phyloP scores from a whole-genome alignment of 1,140 invertebrate genomes.

The Calliphora vicina region DNA sequence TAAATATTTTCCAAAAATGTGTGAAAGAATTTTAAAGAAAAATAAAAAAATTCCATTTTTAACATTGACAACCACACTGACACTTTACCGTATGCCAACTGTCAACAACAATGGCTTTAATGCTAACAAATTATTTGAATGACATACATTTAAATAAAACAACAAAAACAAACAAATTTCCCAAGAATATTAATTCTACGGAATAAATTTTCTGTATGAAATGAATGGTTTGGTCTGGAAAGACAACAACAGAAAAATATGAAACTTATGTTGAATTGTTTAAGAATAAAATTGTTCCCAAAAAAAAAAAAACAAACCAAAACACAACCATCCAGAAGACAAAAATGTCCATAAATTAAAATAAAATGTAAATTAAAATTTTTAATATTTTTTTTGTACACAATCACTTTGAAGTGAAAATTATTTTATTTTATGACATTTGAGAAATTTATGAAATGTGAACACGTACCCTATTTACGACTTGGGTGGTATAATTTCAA shows the following conservation, averaged over 20 bases:
- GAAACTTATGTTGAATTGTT: no score
- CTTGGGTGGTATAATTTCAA: no score
- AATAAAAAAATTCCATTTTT: background rate
- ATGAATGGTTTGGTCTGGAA: background rate
- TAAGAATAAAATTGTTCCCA: background rate
- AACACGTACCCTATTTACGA: no score
- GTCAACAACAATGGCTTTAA: background rate
- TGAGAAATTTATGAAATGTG: background rate
- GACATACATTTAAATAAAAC: background rate
- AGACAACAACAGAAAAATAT: background rate
- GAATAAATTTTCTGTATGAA: background rate
- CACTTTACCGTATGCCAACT: conserved; percentile 1
- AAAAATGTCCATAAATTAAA: background rate
- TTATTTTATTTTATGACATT: background rate
- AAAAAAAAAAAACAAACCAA: background rate
- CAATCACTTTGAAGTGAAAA: background rate
- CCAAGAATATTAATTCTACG: background rate
- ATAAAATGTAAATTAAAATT: background rate
- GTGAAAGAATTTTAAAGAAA: background rate
- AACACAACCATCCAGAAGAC: no score
- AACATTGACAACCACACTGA: background rate
- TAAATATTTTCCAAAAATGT: background rate
- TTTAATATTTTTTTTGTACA: background rate
- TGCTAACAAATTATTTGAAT: conserved; percentile 5
- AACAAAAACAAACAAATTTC: background rate